phyloP scores from a whole-genome alignment of 2,797 vertebrate species.

The Rhinogobio ventralis region DNA sequence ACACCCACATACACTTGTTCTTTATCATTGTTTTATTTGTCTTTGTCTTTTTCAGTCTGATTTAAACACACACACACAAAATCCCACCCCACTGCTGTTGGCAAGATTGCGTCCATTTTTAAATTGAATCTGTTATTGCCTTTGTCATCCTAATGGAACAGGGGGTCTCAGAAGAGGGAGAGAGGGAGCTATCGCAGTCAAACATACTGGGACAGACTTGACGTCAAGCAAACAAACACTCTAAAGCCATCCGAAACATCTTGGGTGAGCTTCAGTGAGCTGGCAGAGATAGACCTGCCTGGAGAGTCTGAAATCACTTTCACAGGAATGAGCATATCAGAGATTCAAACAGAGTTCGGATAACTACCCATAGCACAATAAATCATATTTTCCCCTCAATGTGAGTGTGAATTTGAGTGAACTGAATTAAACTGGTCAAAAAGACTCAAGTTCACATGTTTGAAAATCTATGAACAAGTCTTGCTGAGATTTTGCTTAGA shows the following conservation, averaged over 20 bases:
- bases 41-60: conserved; percentile 11
- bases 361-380: conserved; percentile 45
- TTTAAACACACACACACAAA: conserved; percentile 33
- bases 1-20: conserved; percentile 3
- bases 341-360: conserved; percentile 49
- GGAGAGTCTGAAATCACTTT: conserved; percentile 54
- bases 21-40: conserved; percentile 3
- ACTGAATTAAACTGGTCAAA: neutral
- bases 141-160: conserved; percentile 50
- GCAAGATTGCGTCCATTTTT: conserved; percentile 39
- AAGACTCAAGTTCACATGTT: neutral
- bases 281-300: conserved; percentile 39
- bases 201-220: conserved; percentile 40
- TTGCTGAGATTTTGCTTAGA: neutral
- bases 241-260: conserved; percentile 38
- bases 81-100: conserved; percentile 20
- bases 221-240: conserved; percentile 54
- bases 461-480: neutral
- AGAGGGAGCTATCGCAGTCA: conserved; percentile 52
- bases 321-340: conserved; percentile 44
- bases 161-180: conserved; percentile 36
- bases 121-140: conserved; percentile 48
- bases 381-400: conserved; percentile 4
- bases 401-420: neutral
- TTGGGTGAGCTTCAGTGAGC: conserved; percentile 46